Conservation (phyloP, 2,888 invertebrate genomes). For the Hofmannophila pseudospretella region DNA sequence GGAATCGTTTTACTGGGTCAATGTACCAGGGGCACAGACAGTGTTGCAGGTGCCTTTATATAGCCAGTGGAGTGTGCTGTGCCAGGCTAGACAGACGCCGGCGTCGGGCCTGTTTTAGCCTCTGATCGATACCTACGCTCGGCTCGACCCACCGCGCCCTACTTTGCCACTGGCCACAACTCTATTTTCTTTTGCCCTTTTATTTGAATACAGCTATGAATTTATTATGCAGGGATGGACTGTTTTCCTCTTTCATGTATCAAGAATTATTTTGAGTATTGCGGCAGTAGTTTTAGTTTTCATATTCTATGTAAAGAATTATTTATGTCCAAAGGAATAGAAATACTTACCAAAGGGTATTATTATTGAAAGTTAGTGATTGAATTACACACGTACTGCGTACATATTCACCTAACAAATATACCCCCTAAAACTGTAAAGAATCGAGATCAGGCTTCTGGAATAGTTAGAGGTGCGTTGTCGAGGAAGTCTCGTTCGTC, state of each 20-base stretch:
- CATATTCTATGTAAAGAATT: too few species aligned
- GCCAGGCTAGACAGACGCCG: constrained; percentile 54
- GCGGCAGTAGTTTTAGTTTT: too few species aligned
- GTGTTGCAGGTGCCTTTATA: constrained; percentile 49
- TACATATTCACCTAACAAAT: too few species aligned
- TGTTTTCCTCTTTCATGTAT: constrained; percentile 5
- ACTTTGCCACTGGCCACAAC: constrained; percentile 56
- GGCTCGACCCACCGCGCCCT: constrained; percentile 56
- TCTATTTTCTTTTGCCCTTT: constrained; percentile 48
- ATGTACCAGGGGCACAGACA: constrained; percentile 50
- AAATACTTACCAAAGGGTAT: too few species aligned
- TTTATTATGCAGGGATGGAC: constrained; percentile 25
- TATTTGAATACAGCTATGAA: constrained; percentile 43
- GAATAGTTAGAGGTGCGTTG: constrained; percentile 30
- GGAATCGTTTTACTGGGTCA: constrained; percentile 60
- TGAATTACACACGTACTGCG: too few species aligned
- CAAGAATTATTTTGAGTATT: too few species aligned
- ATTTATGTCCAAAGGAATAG: too few species aligned
- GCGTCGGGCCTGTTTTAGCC: constrained; percentile 60
- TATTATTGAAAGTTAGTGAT: too few species aligned
- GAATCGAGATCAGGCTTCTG: constrained; percentile 30
- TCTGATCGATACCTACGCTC: constrained; percentile 68
- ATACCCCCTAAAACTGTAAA: too few species aligned
- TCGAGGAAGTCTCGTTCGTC: constrained; percentile 37
- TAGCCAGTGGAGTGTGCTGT: constrained; percentile 39